These are phyloP conservation scores for Neodiprion lecontei DNA, from an alignment of 1,140 invertebrate species.

Conservation along the genomic window DNA sequence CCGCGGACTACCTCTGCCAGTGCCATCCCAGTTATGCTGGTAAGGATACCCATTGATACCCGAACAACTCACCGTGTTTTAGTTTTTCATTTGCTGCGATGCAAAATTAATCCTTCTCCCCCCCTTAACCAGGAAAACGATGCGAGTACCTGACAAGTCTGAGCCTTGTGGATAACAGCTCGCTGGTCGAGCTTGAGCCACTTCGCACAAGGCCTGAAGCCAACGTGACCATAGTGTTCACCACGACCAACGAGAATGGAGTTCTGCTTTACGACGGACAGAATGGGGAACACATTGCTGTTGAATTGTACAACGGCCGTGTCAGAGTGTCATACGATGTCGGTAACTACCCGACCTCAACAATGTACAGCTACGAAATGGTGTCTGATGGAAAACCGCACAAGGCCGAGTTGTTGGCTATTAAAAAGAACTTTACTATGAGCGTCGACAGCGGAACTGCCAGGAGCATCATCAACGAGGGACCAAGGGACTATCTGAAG, in stretches of 20 bases:
- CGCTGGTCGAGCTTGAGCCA: conserved; percentile 92
- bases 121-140: conserved; percentile 74
- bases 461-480: conserved; percentile 94
- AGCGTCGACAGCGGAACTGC: conserved; percentile 85
- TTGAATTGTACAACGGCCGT: conserved; percentile 93
- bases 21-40: conserved; percentile 96
- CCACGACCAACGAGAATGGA: conserved; percentile 89
- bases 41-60: conserved; percentile 39
- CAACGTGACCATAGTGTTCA: conserved; percentile 94
- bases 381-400: conserved; percentile 89
- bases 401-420: conserved; percentile 85
- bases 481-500: conserved; percentile 85
- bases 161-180: conserved; percentile 91
- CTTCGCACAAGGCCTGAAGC: conserved; percentile 86
- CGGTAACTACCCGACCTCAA: conserved; percentile 96
- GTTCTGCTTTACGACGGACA: conserved; percentile 90
- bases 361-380: conserved; percentile 92
- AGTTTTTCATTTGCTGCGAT: not conserved
- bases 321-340: conserved; percentile 95
- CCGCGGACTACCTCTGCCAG: conserved; percentile 90
- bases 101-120: not conserved
- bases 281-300: conserved; percentile 87
- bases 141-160: conserved; percentile 96
- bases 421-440: conserved; percentile 95
- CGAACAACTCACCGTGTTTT: conserved; percentile 14